Conservation (phyloP, 1,140 invertebrate species). For the Procambarus clarkii region DNA sequence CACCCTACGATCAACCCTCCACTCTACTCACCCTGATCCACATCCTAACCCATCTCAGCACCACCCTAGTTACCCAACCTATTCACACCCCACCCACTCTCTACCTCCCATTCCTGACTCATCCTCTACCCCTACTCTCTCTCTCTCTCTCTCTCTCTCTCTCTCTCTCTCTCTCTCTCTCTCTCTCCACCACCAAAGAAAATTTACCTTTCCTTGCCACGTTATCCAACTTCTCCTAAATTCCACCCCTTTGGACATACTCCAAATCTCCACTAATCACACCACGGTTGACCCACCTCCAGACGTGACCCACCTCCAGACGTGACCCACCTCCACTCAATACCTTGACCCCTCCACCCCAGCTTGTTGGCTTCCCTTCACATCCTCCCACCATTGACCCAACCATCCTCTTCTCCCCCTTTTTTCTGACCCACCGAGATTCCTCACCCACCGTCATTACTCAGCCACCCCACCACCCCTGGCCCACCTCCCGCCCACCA, state of each 20-base stretch:
- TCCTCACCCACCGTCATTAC: not conserved
- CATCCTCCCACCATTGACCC: not conserved
- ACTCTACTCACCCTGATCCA: too few species aligned
- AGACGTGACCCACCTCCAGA: too few species aligned
- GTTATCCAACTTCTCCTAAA: not conserved
- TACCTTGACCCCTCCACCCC: not conserved
- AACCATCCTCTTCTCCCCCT: not conserved
- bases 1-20: too few species aligned
- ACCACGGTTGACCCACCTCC: too few species aligned
- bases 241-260: not conserved
- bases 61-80: too few species aligned
- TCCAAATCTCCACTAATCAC: too few species aligned
- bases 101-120: not conserved
- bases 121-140: not conserved
- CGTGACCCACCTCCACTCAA: too few species aligned
- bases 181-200: not conserved
- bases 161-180: constrained; percentile 2
- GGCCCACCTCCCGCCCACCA: not conserved
- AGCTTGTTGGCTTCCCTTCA: not conserved
- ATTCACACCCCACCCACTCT: not conserved
- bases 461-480: not conserved
- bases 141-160: not conserved
- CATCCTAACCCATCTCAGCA: too few species aligned
- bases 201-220: not conserved
- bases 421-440: not conserved